A percentile compares a stretch with the other conserved stretches of the same genome.
Evolutionary conservation across 2,113 vertebrate genomes (phyloP).

Genomic region (Pungitius pungitius): DNA sequence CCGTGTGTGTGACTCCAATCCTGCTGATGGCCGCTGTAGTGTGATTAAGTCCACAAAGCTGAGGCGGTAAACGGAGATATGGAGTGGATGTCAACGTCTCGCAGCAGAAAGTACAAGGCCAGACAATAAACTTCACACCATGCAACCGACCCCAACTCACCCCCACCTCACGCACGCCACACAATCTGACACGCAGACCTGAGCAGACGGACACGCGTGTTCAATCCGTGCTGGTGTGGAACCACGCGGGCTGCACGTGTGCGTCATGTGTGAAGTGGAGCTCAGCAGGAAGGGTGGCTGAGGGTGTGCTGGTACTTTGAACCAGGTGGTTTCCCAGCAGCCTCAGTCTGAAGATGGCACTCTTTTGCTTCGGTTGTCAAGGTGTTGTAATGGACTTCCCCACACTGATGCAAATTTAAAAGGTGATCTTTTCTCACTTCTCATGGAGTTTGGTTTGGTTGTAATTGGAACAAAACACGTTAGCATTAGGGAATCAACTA

Average conservation of each 20-base stretch:
- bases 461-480: neutral
- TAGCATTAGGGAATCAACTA: neutral
- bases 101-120: slow-evolving; percentile 53
- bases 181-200: slow-evolving; percentile 43
- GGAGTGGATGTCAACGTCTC: slow-evolving; percentile 35
- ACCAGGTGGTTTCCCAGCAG: neutral
- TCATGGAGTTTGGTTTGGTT: neutral
- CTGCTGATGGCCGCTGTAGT: neutral
- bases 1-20: slow-evolving; percentile 4
- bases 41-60: slow-evolving; percentile 9
- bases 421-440: neutral
- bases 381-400: slow-evolving; percentile 2
- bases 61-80: slow-evolving; percentile 2
- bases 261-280: slow-evolving; percentile 40
- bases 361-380: slow-evolving; percentile 73
- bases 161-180: neutral
- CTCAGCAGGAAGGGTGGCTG: neutral
- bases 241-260: slow-evolving; percentile 56
- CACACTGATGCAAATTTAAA: neutral
- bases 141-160: slow-evolving; percentile 34
- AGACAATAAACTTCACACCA: slow-evolving; percentile 73
- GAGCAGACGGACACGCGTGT: slow-evolving; percentile 33
- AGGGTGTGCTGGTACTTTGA: neutral
- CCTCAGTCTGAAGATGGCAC: slow-evolving; percentile 84
- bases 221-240: slow-evolving; percentile 63